A percentile compares a stretch with the other conserved stretches of the same genome.
These are phyloP conservation scores for Trachemys scripta DNA, from an alignment of 2,113 vertebrate species.

Conservation along the genomic window DNA sequence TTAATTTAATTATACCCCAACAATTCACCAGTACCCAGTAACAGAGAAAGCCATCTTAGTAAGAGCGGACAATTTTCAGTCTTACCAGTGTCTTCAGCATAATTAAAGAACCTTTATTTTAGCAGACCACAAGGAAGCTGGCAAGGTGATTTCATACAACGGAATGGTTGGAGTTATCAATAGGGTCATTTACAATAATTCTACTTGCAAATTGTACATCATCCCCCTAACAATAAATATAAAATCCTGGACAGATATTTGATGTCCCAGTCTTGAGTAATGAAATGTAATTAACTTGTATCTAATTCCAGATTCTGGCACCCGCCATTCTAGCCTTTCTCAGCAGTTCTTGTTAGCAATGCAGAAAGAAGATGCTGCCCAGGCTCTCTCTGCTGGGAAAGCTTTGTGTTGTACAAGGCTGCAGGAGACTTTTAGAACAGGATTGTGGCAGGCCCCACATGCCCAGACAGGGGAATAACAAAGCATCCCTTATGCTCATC, in stretches of 20 bases:
- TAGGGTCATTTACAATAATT: conserved; percentile 63
- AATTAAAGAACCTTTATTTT: conserved; percentile 29
- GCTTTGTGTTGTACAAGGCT: conserved; percentile 50
- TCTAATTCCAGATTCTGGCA: conserved; percentile 72
- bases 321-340: conserved; percentile 50
- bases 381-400: conserved; percentile 60
- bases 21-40: conserved; percentile 52
- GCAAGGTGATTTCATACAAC: conserved; percentile 14
- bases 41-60: conserved; percentile 34
- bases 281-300: conserved; percentile 73
- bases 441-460: not conserved
- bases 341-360: conserved; percentile 65
- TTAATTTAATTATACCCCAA: conserved; percentile 55
- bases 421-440: not conserved
- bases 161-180: conserved; percentile 53
- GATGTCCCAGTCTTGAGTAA: conserved; percentile 60
- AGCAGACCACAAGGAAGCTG: conserved; percentile 25
- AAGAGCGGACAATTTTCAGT: conserved; percentile 13
- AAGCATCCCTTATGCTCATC: not conserved
- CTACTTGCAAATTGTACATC: conserved; percentile 63
- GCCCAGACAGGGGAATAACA: not conserved
- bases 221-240: conserved; percentile 58
- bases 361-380: conserved; percentile 55
- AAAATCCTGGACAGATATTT: conserved; percentile 55
- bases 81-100: conserved; percentile 17